Evolutionary conservation across 2,113 vertebrate genomes (phyloP).

Genomic region (Nothoprocta pentlandii): DNA sequence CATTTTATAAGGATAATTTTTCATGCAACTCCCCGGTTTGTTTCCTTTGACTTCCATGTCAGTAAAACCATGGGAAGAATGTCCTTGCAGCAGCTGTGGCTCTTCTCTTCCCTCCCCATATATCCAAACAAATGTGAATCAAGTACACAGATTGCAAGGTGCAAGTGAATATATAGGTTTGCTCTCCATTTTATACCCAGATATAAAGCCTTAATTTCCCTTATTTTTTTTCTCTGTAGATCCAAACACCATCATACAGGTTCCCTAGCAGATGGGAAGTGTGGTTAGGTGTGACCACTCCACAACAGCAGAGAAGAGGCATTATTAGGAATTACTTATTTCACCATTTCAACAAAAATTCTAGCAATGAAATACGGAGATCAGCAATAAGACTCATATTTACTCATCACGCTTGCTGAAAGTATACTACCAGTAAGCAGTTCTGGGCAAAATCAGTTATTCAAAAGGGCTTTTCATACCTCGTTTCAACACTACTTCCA

Average conservation of each 20-base stretch:
- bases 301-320: neutral
- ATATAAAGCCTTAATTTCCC: neutral
- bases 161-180: neutral
- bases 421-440: neutral
- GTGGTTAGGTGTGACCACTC: neutral
- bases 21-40: neutral
- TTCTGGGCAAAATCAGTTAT: neutral
- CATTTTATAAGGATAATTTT: neutral
- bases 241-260: neutral
- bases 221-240: neutral
- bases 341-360: neutral
- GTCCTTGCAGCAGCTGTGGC: neutral
- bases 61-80: neutral
- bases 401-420: neutral
- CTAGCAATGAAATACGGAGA: neutral
- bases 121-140: neutral
- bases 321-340: neutral
- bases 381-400: neutral
- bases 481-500: neutral
- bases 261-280: neutral
- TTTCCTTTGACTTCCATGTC: neutral
- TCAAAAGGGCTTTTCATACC: neutral
- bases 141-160: neutral
- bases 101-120: neutral
- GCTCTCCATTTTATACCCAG: neutral